Percentiles rank a stretch among this genome's conserved stretches.
Conservation (phyloP, 2,797 vertebrate genomes). For the Lagodon rhomboides region DNA sequence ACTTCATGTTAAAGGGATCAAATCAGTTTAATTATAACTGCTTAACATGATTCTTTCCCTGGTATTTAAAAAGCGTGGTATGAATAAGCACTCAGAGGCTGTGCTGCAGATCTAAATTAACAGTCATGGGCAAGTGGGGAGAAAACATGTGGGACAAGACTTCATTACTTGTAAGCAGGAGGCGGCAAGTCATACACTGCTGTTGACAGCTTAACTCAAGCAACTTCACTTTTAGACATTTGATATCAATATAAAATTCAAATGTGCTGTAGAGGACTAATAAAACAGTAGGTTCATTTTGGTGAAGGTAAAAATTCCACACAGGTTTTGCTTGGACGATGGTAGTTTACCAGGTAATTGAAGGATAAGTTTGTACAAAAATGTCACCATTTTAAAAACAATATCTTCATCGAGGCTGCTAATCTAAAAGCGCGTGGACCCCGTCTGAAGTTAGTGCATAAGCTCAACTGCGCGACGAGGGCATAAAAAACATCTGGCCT, state of each 20-base stretch:
- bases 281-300: not conserved
- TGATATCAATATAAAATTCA: not conserved
- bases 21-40: not conserved
- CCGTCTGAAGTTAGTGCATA: no score
- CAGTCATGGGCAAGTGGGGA: not conserved
- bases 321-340: not conserved
- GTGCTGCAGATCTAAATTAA: not conserved
- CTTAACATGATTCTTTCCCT: not conserved
- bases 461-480: no score
- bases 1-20: not conserved
- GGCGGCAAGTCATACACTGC: not conserved
- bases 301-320: not conserved
- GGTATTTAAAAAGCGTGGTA: not conserved
- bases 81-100: not conserved
- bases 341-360: no score
- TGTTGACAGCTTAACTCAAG: not conserved
- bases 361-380: no score
- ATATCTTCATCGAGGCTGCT: no score
- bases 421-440: no score
- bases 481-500: no score
- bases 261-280: not conserved
- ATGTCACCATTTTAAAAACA: no score
- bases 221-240: conserved; percentile 8
- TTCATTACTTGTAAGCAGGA: not conserved
- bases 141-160: not conserved